Base-by-base conservation (phyloP, 2,797 vertebrate species). In the Champsocephalus esox region DNA sequence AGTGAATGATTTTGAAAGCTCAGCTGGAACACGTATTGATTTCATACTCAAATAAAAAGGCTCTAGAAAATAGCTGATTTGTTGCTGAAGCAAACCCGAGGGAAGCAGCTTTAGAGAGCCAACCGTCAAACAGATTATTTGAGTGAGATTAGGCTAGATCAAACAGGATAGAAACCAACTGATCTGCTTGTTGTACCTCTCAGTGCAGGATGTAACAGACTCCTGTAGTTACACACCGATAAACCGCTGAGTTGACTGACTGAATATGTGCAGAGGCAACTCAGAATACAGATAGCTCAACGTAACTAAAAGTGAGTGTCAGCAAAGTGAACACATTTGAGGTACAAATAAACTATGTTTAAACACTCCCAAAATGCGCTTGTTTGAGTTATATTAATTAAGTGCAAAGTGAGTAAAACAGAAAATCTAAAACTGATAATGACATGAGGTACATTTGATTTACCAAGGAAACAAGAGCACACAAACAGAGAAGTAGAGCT, bases 61-160 rank as follows among this genome's bases (percentile, higher is more conserved):
- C 17, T 63, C 5, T 59, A 51, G 46, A 72, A 67, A 63, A 51
- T n/a, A 8, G n/a, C 71, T 63, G 7, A 38, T 48, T 24, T 58
- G 57, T 21, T 56, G 51, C 45, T 73, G 66, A 59, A 73, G 48
- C 38, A 71, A 77, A 66, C 48, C 55, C 19, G 70, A 62, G 41
- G 48, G 46, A 75, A 77, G 61, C 24, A 24, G 34, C 60, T 80
- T 12, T 14, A 75, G 45, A 51, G 56, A 61, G 66, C 52, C 66
- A 65, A 60, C 21, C 16, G 1, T 69, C 17, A 54, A 63, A 78
- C 43, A 62, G 75, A 82, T 89, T 74, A 85, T 38, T 4, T 80
- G 67, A 73, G 77, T 69, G 69, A 72, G 82, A 87, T 85, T 76
- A 80, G 73, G 66, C 52, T 34, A 56, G 58, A 83, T 84, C 75